Evolutionary conservation across 2,113 vertebrate genomes (phyloP).

Genomic region (Falco punctatus): DNA sequence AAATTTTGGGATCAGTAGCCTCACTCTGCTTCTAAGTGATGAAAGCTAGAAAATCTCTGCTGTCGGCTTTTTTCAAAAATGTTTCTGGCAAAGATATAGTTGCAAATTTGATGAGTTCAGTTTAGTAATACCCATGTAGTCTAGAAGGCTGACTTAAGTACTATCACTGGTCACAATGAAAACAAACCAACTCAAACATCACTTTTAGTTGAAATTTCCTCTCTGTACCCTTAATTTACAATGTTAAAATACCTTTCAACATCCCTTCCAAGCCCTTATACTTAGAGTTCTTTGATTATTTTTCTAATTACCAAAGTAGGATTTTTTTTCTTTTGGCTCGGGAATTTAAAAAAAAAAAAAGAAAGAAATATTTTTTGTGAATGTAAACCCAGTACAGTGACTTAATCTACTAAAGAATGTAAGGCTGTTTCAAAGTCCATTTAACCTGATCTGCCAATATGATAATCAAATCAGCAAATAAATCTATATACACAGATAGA

Average conservation of each 20-base stretch:
- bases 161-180: conserved; percentile 54
- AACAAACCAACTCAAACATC: conserved; percentile 74
- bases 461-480: conserved; percentile 67
- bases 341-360: background rate
- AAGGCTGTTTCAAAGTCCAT: conserved; percentile 16
- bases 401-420: conserved; percentile 29
- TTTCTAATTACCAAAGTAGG: conserved; percentile 31
- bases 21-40: conserved; percentile 75
- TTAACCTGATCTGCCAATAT: conserved; percentile 55
- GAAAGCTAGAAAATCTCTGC: conserved; percentile 80
- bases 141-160: conserved; percentile 63
- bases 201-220: conserved; percentile 65
- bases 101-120: conserved; percentile 69
- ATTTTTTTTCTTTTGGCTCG: background rate
- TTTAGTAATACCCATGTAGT: conserved; percentile 68
- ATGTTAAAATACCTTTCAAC: conserved; percentile 65
- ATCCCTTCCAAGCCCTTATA: conserved; percentile 20
- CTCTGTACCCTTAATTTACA: conserved; percentile 25
- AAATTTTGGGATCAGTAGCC: conserved; percentile 83
- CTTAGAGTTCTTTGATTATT: conserved; percentile 54
- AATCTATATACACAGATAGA: conserved; percentile 65
- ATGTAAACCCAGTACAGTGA: conserved; percentile 28
- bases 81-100: conserved; percentile 63
- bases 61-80: conserved; percentile 63
- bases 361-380: background rate